Evolutionary conservation across 2,113 vertebrate genomes (phyloP).

Genomic region (Budorcas taxicolor): DNA sequence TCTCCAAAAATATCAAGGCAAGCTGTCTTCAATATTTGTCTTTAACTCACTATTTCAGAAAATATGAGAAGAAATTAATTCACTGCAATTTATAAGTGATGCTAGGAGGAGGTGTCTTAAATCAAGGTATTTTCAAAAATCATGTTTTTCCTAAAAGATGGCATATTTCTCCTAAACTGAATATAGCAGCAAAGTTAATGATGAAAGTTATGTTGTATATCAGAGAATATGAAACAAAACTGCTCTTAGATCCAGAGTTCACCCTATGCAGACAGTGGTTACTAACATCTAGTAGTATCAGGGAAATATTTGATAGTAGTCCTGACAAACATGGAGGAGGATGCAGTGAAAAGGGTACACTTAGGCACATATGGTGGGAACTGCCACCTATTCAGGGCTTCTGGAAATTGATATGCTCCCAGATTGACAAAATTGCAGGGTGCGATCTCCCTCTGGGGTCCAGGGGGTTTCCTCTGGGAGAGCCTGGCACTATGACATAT

Average conservation of each 20-base stretch:
- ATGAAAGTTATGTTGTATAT: not conserved
- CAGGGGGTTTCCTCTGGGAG: not conserved
- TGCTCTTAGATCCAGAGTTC: not conserved
- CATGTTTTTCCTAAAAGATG: not conserved
- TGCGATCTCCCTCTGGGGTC: slow-evolving; percentile 8
- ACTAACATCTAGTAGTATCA: not conserved
- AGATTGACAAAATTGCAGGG: slow-evolving; percentile 47
- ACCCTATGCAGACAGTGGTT: not conserved
- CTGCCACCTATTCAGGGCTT: slow-evolving; percentile 37
- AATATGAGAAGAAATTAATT: slow-evolving; percentile 21
- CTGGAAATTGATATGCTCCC: slow-evolving; percentile 56
- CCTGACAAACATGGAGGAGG: slow-evolving; percentile 20
- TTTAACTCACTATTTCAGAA: not conserved
- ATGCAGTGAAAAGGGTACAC: not conserved
- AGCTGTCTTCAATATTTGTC: not conserved
- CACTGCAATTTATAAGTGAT: not conserved
- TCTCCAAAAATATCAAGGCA: not conserved
- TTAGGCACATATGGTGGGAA: slow-evolving; percentile 3
- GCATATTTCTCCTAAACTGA: not conserved
- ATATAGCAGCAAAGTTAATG: not conserved
- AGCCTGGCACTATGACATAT: not conserved
- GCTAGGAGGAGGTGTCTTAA: slow-evolving; percentile 10
- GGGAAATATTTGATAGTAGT: slow-evolving; percentile 1
- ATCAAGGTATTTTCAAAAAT: slow-evolving; percentile 11
- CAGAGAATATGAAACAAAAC: not conserved